phyloP scores from a whole-genome alignment of 2,888 invertebrate genomes.

The Prionchulus punctatus region DNA sequence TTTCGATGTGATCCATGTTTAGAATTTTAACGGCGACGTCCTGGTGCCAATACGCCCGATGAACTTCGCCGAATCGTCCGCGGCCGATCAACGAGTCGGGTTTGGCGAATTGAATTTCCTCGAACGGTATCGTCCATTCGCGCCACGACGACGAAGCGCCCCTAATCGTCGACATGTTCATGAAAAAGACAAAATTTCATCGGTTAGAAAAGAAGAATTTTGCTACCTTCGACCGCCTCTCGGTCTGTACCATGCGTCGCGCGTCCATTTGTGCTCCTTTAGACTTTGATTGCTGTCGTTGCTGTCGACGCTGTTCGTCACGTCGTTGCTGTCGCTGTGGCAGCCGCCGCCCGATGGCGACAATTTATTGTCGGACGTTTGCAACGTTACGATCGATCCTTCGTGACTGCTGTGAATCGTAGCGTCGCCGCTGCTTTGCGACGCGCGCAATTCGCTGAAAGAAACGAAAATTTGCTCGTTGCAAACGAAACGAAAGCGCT shows the following conservation, averaged over 20 bases:
- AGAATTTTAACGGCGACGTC: constrained; percentile 90
- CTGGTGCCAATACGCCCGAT: constrained; percentile 85
- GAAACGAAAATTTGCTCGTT: background rate
- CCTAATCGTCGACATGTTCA: constrained; percentile 5
- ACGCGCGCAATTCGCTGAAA: background rate
- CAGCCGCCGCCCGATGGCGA: background rate
- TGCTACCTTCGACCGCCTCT: too few species aligned
- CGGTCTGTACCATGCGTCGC: background rate
- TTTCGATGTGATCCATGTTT: constrained; percentile 65
- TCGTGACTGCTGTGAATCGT: background rate
- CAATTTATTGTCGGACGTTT: background rate
- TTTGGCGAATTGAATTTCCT: constrained; percentile 19
- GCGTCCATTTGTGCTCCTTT: background rate
- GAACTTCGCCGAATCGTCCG: constrained; percentile 28
- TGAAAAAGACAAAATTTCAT: background rate
- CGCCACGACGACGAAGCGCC: constrained; percentile 18
- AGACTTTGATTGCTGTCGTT: background rate
- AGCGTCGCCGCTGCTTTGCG: background rate
- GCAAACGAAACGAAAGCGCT: too few species aligned
- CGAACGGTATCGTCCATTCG: constrained; percentile 20
- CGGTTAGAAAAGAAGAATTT: background rate
- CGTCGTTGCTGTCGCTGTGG: background rate
- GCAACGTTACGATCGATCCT: too few species aligned
- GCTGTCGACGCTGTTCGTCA: background rate
- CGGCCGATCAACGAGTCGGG: constrained; percentile 20